Conservation (phyloP, 2,888 invertebrate genomes). For the Hydrotaea diabolus region DNA sequence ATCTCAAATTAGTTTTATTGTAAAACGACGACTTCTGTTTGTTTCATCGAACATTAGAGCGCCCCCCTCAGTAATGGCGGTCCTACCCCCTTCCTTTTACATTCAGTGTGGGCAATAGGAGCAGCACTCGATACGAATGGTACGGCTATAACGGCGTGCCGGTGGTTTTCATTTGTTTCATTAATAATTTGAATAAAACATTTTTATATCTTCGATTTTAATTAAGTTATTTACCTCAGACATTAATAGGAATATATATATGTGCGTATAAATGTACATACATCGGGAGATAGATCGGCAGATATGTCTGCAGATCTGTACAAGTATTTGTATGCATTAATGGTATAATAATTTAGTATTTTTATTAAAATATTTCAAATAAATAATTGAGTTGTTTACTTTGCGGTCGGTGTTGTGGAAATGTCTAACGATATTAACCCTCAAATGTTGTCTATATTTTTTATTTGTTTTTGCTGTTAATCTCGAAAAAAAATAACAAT, state of each 20-base stretch:
- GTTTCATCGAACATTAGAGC: not conserved
- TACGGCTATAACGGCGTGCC: not conserved
- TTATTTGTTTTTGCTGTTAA: too few species aligned
- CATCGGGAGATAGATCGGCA: not conserved
- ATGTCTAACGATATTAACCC: constrained; percentile 1
- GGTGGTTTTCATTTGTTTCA: constrained; percentile 38
- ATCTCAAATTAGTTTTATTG: constrained; percentile 55
- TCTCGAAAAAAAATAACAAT: too few species aligned
- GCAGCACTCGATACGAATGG: not conserved
- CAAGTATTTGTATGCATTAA: not conserved
- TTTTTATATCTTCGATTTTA: constrained; percentile 29
- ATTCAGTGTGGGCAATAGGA: not conserved
- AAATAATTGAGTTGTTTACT: constrained; percentile 47
- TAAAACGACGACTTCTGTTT: constrained; percentile 62
- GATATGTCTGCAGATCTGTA: not conserved
- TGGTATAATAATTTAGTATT: constrained; percentile 42
- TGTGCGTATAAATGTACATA: not conserved
- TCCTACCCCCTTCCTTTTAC: too few species aligned
- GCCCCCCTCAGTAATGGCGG: not conserved
- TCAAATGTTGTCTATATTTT: not conserved
- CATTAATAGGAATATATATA: not conserved
- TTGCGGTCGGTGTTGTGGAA: constrained; percentile 7
- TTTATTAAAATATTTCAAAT: constrained; percentile 39
- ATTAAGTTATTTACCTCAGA: constrained; percentile 38
- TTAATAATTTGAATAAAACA: constrained; percentile 46